phyloP scores from a whole-genome alignment of 2,113 vertebrate species.

The Cyphomyrus plagiostoma region DNA sequence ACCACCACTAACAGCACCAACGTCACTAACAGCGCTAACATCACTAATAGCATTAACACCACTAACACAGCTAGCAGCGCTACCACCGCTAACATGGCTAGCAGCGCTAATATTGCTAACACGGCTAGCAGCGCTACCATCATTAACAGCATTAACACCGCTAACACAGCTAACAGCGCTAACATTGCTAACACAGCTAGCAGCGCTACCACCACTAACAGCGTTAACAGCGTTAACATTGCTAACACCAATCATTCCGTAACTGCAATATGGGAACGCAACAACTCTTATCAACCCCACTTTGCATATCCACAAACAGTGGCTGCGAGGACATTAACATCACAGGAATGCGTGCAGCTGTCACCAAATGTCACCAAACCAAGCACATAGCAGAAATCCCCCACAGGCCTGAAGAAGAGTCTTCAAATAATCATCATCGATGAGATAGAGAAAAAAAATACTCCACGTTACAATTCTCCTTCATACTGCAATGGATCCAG shows the following conservation, averaged over 20 bases:
- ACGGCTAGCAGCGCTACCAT: background rate
- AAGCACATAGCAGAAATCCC: background rate
- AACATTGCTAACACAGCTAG: background rate
- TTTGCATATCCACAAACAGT: background rate
- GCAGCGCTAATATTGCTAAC: background rate
- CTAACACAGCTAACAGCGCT: background rate
- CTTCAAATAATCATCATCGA: background rate
- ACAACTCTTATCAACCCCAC: background rate
- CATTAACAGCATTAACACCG: background rate
- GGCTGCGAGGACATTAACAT: background rate
- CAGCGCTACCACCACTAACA: background rate
- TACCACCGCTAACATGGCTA: background rate
- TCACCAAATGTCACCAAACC: background rate
- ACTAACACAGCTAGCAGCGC: no score
- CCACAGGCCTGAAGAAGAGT: background rate
- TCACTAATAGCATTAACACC: no score
- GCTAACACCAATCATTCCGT: background rate
- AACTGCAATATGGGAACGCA: background rate
- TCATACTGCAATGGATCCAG: background rate
- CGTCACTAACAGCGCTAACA: no score
- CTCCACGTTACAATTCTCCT: background rate
- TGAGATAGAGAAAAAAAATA: background rate
- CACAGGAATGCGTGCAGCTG: background rate
- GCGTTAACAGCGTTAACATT: background rate
- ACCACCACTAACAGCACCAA: background rate